A percentile compares a stretch with the other conserved stretches of the same genome.
Conservation (phyloP, 2,113 vertebrate genomes). For the Dipodomys spectabilis region DNA sequence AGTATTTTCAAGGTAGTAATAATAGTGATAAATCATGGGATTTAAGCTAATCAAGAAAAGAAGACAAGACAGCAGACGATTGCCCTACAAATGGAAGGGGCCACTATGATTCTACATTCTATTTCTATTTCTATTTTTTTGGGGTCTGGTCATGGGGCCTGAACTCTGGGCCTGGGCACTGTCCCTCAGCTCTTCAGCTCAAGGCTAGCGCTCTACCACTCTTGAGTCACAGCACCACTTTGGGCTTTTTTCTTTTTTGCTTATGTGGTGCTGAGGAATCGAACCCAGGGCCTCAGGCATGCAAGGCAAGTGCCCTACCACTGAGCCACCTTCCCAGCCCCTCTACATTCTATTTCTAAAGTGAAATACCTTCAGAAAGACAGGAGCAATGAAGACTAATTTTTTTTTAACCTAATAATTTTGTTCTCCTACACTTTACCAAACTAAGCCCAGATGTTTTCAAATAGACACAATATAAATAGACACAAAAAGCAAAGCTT, state of each 20-base stretch:
- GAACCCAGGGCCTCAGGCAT: no score
- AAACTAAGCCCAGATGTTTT: not conserved
- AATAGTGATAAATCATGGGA: not conserved
- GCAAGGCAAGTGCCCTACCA: no score
- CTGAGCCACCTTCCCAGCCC: no score
- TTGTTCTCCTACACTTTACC: constrained; percentile 8
- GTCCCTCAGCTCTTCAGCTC: no score
- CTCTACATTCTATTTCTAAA: not conserved
- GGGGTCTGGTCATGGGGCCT: no score
- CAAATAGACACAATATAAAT: not conserved
- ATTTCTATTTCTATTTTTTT: not conserved
- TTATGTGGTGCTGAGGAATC: no score
- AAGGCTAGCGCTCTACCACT: no score
- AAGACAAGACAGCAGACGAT: not conserved
- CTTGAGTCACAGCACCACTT: no score
- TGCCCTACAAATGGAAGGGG: not conserved
- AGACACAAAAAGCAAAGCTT: not conserved
- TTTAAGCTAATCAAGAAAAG: not conserved
- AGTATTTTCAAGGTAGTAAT: not conserved
- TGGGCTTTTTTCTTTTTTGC: no score
- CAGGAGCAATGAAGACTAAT: not conserved
- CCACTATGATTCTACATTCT: not conserved
- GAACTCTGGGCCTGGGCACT: no score
- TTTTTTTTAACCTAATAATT: constrained; percentile 45
- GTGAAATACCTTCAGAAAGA: not conserved